phyloP scores from a whole-genome alignment of 2,113 vertebrate genomes.

The Cololabis saira region DNA sequence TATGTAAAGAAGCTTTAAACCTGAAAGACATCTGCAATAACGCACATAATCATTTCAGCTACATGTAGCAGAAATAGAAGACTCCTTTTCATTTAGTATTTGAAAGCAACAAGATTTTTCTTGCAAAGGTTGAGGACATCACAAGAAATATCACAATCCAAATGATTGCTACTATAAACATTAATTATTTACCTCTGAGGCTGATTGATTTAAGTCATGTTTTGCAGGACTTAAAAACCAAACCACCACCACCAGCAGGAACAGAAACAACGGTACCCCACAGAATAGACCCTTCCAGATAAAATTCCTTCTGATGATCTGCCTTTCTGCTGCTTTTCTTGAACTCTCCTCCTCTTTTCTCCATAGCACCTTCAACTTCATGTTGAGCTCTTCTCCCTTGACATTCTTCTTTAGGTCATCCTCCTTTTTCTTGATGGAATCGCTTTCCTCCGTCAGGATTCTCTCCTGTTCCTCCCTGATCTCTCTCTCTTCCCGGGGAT shows the following conservation, averaged over 20 bases:
- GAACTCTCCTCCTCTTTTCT: slow-evolving; percentile 50
- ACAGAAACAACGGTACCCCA: no score
- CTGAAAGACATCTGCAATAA: no score
- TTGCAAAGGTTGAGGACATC: accelerated
- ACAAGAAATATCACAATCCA: neutral
- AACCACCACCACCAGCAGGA: accelerated
- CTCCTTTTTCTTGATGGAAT: slow-evolving; percentile 28
- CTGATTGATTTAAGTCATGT: no score
- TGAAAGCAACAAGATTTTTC: neutral
- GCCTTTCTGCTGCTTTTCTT: slow-evolving; percentile 43
- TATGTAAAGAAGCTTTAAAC: no score
- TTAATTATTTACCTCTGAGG: accelerated
- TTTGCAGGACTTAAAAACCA: no score
- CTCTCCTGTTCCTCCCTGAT: slow-evolving; percentile 50
- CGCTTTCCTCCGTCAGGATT: slow-evolving; percentile 36
- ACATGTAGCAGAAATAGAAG: neutral
- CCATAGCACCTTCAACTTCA: slow-evolving; percentile 35
- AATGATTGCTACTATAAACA: accelerated
- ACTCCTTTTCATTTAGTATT: neutral
- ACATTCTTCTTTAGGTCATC: neutral
- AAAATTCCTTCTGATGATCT: accelerated
- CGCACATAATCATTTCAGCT: no score
- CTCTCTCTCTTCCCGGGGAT: slow-evolving; percentile 48
- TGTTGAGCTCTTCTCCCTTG: slow-evolving; percentile 45
- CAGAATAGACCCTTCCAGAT: no score